phyloP scores from a whole-genome alignment of 2,113 vertebrate genomes.

The Empidonax alnorum region DNA sequence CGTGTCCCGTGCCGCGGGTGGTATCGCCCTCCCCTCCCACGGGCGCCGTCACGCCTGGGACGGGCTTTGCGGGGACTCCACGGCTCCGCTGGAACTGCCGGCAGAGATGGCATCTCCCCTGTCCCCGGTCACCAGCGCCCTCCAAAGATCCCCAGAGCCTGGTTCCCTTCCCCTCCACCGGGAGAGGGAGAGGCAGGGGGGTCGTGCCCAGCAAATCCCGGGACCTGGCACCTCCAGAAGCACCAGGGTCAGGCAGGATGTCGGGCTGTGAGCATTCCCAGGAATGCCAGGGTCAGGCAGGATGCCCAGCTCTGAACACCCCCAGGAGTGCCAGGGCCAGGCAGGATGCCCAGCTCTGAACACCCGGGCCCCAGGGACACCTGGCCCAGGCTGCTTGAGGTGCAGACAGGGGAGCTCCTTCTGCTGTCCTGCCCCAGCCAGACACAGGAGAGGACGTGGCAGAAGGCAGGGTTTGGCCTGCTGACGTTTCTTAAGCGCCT shows the following conservation, averaged over 20 bases:
- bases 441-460: not conserved
- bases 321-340: not conserved
- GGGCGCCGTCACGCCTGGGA: not conserved
- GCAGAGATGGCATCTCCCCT: not conserved
- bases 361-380: not conserved
- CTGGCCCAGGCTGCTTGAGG: not conserved
- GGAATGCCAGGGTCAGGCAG: not conserved
- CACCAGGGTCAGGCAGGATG: not conserved
- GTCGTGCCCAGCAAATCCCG: not conserved
- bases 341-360: accelerated
- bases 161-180: accelerated
- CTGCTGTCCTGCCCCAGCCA: accelerated
- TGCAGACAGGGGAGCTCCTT: not conserved
- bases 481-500: accelerated
- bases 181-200: accelerated
- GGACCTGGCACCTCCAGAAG: not conserved
- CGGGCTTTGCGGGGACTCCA: no score
- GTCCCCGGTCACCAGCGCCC: accelerated
- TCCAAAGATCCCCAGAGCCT: not conserved
- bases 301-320: no score
- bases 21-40: not conserved
- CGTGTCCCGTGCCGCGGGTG: accelerated
- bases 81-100: not conserved
- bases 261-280: not conserved
- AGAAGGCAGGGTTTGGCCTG: not conserved